Evolutionary conservation across 2,113 vertebrate species (phyloP), one percentile per base, ranked within the genome.

Genomic region (Rhodinocichla rosea): DNA sequence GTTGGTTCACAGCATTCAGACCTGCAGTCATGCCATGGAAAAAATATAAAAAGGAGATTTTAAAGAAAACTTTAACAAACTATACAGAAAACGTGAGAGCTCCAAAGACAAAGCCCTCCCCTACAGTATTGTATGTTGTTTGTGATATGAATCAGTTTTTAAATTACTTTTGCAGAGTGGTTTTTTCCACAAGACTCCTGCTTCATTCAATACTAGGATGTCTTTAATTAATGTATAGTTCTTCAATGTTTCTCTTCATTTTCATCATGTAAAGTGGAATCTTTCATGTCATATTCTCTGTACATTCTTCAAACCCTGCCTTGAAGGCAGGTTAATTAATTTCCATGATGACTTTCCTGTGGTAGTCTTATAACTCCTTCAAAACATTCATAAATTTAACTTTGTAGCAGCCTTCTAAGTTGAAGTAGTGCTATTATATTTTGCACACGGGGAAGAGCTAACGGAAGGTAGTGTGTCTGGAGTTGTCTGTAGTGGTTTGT

Each of bases 271-370:
- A 52, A 94, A 94, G 83, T 63, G 40, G 47, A 87, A 89, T 80
- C 92, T 93, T 92, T 96, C 91, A 91, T 95, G 92, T 93, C 94
- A 78, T 59, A 67, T 47, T 94, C 87, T 87, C 88, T 89, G 60
- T 84, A 49, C 56, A 33, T 94, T 91, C 94, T 95, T 93, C 89
- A 97, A 96, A 92, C 73, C 73, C 64, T 93, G 76, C 89, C 94
- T 93, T 78, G 69, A 93, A 95, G 96, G 89, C 80, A 92, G 52
- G 80, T 87, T 96, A 95, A 96, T 97, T 97, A 96, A 95, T 92
- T 97, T 95, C 86, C 64, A 40, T 92, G 83, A 86, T 87, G 64
- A 28, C 73, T 96, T 96, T 93, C 47, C 91, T 75, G 82, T 76
- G 55, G 79, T 97, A 73, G 22, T 85, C 42, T 87, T 42, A 5